Base-by-base conservation (phyloP, 2,113 vertebrate species). In the Pteropus alecto region DNA sequence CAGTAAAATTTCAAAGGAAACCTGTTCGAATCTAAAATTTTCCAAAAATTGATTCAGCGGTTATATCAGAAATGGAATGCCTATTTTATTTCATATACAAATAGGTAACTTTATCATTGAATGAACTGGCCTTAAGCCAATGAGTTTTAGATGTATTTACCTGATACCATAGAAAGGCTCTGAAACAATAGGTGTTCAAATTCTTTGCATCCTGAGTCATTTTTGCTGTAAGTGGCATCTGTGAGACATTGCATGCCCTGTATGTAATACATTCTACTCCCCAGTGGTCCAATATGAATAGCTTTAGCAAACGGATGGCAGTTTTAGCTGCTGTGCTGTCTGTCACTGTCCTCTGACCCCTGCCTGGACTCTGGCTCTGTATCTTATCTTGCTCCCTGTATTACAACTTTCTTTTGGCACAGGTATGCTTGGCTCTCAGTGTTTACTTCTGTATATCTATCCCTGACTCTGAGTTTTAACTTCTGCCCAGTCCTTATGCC, bases 321-420 rank as follows among this genome's bases (percentile, higher is more conserved):
- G 9, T 15, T 41, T 68, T 24, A 61, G 33, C 11, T 30, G 21
- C 65, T 16, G 0, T 0, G 14, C 15, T 48, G 67, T 60, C 74
- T 35, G 11, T 35, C 56, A 7, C 77, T 77, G 79, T 83, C 70
- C 74, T 65, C 81, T 94, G 85, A 83, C 77, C 83, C 28, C 14
- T 46, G 48, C 4, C 54, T 79, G 91, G 73, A 86, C 88, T 79
- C 92, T 73, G 43, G 28, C 74, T 74, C 90, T 18, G 0, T 22
- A 30, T 61, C 78, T 95, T 96, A 61, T 73, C 77, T 83, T 48
- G 43, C 33, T 63, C 77, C 86, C 61, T 7, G 28, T 48, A 54
- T 94, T 82, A 95, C 88, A 94, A n/a, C 56, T 94, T 70, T 87
- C 43, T 81, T 90, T 65, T 79, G 91, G 85, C 91, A 73, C 48